These are phyloP conservation scores for Parauchenoglanis ngamensis DNA, from an alignment of 2,797 vertebrate genomes.

Conservation along the genomic window DNA sequence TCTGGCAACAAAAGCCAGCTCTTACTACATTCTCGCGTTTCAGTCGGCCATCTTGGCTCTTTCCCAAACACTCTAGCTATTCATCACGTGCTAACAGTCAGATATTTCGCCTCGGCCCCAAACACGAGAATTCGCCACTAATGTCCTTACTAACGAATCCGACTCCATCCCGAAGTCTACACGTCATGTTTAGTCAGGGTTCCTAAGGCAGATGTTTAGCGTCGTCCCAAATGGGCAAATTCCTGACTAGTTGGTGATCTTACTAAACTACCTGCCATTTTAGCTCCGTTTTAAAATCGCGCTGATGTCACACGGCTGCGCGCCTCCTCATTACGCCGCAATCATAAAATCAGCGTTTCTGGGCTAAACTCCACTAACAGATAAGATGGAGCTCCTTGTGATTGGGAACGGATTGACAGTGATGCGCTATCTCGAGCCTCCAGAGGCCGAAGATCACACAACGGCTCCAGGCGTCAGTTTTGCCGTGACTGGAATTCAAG, in stretches of 20 bases:
- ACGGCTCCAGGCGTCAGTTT: background rate
- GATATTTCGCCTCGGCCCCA: background rate
- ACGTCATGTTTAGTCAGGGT: background rate
- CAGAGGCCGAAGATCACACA: background rate
- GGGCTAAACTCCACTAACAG: background rate
- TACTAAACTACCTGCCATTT: background rate
- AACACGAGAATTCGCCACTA: background rate
- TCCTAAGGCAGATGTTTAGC: background rate
- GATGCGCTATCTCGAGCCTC: constrained; percentile 8
- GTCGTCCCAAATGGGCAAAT: background rate
- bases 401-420: background rate
- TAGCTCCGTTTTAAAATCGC: background rate
- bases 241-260: background rate
- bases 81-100: too few relatives aligned
- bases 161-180: background rate
- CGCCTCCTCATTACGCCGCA: background rate
- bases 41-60: background rate
- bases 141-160: background rate
- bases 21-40: background rate
- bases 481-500: constrained; percentile 2
- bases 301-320: background rate
- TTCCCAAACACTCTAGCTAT: too few relatives aligned
- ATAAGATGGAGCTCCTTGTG: constrained; percentile 4
- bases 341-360: background rate
- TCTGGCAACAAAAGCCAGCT: too few relatives aligned